phyloP scores from a whole-genome alignment of 2,888 invertebrate species.

The Orthonychiurus folsomi region DNA sequence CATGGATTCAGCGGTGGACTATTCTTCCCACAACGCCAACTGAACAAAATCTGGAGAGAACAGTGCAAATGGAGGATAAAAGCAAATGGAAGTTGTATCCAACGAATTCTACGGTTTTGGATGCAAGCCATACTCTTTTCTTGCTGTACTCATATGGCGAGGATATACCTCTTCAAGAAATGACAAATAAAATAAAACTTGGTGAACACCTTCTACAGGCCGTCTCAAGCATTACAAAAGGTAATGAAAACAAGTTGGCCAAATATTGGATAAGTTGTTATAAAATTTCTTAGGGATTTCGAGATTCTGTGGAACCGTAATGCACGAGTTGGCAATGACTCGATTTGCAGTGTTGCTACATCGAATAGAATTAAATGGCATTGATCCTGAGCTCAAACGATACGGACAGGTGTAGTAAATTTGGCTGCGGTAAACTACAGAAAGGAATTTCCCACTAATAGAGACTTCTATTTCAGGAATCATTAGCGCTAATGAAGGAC shows the following conservation, averaged over 20 bases:
- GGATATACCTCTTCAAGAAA: conserved; percentile 14
- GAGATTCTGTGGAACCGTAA: conserved; percentile 38
- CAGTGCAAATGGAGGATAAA: background rate
- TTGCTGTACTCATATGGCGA: conserved; percentile 29
- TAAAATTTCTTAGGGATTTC: conserved; percentile 35
- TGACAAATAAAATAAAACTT: conserved; percentile 26
- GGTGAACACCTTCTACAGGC: conserved; percentile 33
- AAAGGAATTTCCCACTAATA: background rate
- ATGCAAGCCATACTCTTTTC: conserved; percentile 36
- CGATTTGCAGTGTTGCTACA: conserved; percentile 25
- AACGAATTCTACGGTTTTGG: conserved; percentile 31
- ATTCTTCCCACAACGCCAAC: background rate
- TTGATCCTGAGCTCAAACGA: too few species aligned
- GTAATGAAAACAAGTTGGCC: background rate
- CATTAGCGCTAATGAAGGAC: conserved; percentile 24
- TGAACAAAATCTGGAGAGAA: background rate
- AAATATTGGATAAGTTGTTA: background rate
- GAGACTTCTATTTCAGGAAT: conserved; percentile 25
- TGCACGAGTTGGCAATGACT: conserved; percentile 38
- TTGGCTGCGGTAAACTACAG: background rate
- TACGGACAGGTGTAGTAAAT: too few species aligned
- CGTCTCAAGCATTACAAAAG: conserved; percentile 7
- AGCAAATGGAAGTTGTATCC: conserved; percentile 22
- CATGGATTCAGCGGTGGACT: background rate
- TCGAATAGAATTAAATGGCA: background rate